These are phyloP conservation scores for Pelagia noctiluca DNA, from an alignment of 30 jellyfish, hydroid and myxozoan species.

Conservation along the genomic window DNA sequence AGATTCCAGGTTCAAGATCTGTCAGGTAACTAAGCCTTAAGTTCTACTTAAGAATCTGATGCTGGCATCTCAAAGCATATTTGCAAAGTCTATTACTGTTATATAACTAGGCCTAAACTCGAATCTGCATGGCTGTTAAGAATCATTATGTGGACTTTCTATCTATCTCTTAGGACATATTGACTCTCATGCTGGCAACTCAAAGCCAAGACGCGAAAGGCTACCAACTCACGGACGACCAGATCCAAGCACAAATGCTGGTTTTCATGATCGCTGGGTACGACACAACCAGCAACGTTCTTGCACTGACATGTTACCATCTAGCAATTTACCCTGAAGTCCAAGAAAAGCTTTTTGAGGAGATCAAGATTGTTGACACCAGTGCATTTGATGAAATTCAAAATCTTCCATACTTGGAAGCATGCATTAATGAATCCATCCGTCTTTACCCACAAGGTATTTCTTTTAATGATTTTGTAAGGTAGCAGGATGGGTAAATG, in stretches of 20 bases:
- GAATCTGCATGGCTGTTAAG: too few relatives aligned
- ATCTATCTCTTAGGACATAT: constrained; percentile 55
- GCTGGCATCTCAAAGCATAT: too few relatives aligned
- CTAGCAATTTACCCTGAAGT: constrained; percentile 69
- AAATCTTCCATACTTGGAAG: constrained; percentile 61
- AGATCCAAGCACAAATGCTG: constrained; percentile 56
- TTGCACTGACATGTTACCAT: constrained; percentile 58
- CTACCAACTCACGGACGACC: constrained; percentile 60
- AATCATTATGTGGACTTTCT: too few relatives aligned
- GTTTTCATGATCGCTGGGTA: constrained; percentile 74
- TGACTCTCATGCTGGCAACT: constrained; percentile 47
- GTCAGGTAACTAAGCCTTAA: too few relatives aligned
- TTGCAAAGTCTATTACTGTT: too few relatives aligned
- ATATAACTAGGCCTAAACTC: too few relatives aligned
- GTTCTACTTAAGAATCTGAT: too few relatives aligned
- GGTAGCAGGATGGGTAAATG: neutral
- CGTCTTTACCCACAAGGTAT: constrained; percentile 70
- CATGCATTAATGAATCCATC: constrained; percentile 58
- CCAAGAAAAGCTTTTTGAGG: constrained; percentile 74
- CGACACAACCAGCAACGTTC: constrained; percentile 70
- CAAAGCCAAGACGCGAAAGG: constrained; percentile 55
- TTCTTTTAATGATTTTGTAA: neutral
- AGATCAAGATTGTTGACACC: constrained; percentile 34
- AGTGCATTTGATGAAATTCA: constrained; percentile 51
- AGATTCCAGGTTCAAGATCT: too few relatives aligned